Percentiles rank a stretch among this genome's conserved stretches.
These are phyloP conservation scores for Trichonephila inaurata DNA, from an alignment of 1,140 invertebrate species.

Conservation along the genomic window DNA sequence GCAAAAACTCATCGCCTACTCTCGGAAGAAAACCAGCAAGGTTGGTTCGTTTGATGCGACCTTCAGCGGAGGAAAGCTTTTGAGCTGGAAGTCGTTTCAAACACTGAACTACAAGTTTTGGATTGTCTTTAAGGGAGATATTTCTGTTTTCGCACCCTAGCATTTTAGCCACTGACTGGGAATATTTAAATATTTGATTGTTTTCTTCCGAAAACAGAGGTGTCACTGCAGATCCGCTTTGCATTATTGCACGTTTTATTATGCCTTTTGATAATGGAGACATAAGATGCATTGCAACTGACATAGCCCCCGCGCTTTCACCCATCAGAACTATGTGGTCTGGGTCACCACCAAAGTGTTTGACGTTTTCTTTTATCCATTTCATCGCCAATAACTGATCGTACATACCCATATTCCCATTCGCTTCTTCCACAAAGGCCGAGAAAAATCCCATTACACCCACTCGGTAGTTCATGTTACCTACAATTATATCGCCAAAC, in stretches of 20 bases:
- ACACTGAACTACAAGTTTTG: constrained; percentile 24
- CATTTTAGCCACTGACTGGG: neutral
- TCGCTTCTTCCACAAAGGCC: constrained; percentile 83
- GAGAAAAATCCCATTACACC: constrained; percentile 90
- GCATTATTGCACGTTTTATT: constrained; percentile 80
- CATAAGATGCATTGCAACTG: constrained; percentile 79
- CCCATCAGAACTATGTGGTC: constrained; percentile 83
- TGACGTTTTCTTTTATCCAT: constrained; percentile 78
- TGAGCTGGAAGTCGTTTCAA: constrained; percentile 16
- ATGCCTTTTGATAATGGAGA: constrained; percentile 78
- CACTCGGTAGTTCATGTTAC: constrained; percentile 87
- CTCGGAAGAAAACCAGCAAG: constrained; percentile 38
- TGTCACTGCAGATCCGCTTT: constrained; percentile 68
- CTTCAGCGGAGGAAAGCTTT: constrained; percentile 1
- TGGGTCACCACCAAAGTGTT: constrained; percentile 78
- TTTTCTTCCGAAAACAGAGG: constrained; percentile 22
- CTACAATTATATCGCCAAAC: constrained; percentile 85
- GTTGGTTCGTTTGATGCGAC: neutral
- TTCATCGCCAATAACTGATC: constrained; percentile 77
- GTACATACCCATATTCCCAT: constrained; percentile 78
- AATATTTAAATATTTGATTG: neutral
- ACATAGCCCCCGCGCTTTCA: constrained; percentile 81
- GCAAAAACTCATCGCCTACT: constrained; percentile 47
- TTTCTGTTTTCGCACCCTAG: constrained; percentile 44
- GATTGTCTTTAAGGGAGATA: constrained; percentile 18